Conservation (phyloP, 2,888 invertebrate genomes). For the Hipparchia sbordonii region DNA sequence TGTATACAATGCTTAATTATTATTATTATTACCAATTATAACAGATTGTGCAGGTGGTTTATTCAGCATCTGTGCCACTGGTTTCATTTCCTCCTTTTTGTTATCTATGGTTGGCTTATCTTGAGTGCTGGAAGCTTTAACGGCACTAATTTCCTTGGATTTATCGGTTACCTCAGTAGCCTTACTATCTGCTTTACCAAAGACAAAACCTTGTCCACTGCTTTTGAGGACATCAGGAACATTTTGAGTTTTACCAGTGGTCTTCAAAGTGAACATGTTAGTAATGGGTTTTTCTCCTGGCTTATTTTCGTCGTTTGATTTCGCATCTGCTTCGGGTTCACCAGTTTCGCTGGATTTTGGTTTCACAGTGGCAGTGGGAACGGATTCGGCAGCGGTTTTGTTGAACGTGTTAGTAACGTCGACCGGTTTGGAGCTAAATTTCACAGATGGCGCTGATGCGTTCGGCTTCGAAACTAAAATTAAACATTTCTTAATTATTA, state of each 20-base stretch:
- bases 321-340: conserved; percentile 54
- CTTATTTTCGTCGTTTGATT: conserved; percentile 40
- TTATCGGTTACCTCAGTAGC: conserved; percentile 47
- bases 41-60: conserved; percentile 45
- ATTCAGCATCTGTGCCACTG: conserved; percentile 48
- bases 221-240: conserved; percentile 57
- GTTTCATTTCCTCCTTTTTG: conserved; percentile 54
- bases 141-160: conserved; percentile 59
- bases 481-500: not conserved
- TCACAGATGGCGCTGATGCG: conserved; percentile 45
- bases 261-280: conserved; percentile 59
- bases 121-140: conserved; percentile 42
- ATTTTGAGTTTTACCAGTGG: conserved; percentile 48
- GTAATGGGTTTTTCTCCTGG: conserved; percentile 56
- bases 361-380: conserved; percentile 31
- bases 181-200: conserved; percentile 50
- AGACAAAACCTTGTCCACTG: conserved; percentile 43
- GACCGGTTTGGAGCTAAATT: conserved; percentile 64
- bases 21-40: conserved; percentile 38
- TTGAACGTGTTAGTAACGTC: conserved; percentile 61
- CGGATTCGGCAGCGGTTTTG: conserved; percentile 48
- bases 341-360: conserved; percentile 66
- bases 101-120: conserved; percentile 10
- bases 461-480: conserved; percentile 49
- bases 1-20: not conserved